These are phyloP conservation scores for Callinectes sapidus DNA, from an alignment of 2,888 invertebrate genomes.

Conservation along the genomic window DNA sequence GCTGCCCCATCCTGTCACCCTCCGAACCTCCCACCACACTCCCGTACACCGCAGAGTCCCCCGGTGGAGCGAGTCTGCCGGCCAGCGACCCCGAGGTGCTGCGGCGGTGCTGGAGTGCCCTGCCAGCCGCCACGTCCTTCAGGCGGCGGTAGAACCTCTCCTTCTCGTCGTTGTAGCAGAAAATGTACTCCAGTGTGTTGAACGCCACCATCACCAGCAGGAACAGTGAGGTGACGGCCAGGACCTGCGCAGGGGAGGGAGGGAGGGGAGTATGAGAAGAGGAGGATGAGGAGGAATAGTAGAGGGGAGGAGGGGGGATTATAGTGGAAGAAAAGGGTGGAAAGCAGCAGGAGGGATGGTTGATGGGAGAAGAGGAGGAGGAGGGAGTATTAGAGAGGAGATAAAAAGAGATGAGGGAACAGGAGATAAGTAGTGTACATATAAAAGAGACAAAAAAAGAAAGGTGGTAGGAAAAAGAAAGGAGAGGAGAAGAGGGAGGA, in stretches of 20 bases:
- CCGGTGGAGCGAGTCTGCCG: background rate
- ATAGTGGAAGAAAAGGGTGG: no score
- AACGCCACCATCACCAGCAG: slow-evolving; percentile 58
- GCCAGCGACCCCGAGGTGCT: background rate
- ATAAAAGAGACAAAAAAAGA: background rate
- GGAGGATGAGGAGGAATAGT: background rate
- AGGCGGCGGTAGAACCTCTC: slow-evolving; percentile 57
- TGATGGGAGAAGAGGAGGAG: background rate
- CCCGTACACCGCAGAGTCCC: background rate
- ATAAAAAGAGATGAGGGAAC: background rate
- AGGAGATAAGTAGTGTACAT: no score
- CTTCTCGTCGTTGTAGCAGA: slow-evolving; percentile 70
- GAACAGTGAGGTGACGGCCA: slow-evolving; percentile 60
- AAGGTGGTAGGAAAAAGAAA: background rate
- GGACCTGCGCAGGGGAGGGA: slow-evolving; percentile 36
- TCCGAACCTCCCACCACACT: background rate
- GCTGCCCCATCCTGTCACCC: background rate
- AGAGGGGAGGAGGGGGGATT: no score
- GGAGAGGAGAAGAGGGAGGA: background rate
- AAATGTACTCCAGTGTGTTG: slow-evolving; percentile 65
- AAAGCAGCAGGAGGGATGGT: no score
- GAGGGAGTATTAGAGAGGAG: background rate
- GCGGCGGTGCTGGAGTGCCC: slow-evolving; percentile 51
- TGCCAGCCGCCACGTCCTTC: slow-evolving; percentile 52
- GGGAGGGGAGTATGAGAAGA: no score